These are phyloP conservation scores for Leptinotarsa peninsularis DNA, from an alignment of 2,888 invertebrate genomes.

Conservation along the genomic window DNA sequence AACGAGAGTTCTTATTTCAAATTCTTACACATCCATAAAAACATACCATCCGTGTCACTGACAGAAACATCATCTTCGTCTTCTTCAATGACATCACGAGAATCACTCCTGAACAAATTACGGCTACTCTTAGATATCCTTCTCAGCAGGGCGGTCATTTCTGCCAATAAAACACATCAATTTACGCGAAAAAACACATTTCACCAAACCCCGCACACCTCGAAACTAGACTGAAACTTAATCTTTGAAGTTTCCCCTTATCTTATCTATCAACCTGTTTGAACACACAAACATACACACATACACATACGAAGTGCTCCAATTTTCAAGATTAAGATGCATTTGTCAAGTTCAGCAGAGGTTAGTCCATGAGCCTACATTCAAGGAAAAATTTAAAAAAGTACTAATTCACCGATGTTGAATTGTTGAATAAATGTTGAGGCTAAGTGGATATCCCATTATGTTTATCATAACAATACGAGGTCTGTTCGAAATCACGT, in stretches of 20 bases:
- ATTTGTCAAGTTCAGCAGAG: conserved; percentile 33
- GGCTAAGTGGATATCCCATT: too few relatives aligned
- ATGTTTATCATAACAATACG: too few relatives aligned
- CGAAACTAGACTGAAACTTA: conserved; percentile 26
- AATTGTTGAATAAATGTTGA: too few relatives aligned
- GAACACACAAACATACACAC: neutral
- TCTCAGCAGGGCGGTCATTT: conserved; percentile 49
- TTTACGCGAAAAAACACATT: conserved; percentile 17
- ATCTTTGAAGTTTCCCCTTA: conserved; percentile 6
- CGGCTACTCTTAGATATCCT: conserved; percentile 49
- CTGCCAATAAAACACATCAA: conserved; percentile 13
- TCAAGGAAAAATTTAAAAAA: too few relatives aligned
- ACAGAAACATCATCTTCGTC: conserved; percentile 31
- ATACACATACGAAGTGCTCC: conserved; percentile 8
- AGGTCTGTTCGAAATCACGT: too few relatives aligned
- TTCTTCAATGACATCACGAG: conserved; percentile 45
- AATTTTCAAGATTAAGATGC: conserved; percentile 35
- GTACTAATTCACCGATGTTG: too few relatives aligned
- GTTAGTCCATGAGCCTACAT: neutral
- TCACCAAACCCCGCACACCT: conserved; percentile 24
- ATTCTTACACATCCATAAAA: neutral
- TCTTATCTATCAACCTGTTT: conserved; percentile 26
- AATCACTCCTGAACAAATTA: conserved; percentile 43
- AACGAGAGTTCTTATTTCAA: neutral
- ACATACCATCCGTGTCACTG: conserved; percentile 30